These are phyloP conservation scores for Meteorus colon DNA, from an alignment of 2,888 invertebrate genomes.

Conservation along the genomic window DNA sequence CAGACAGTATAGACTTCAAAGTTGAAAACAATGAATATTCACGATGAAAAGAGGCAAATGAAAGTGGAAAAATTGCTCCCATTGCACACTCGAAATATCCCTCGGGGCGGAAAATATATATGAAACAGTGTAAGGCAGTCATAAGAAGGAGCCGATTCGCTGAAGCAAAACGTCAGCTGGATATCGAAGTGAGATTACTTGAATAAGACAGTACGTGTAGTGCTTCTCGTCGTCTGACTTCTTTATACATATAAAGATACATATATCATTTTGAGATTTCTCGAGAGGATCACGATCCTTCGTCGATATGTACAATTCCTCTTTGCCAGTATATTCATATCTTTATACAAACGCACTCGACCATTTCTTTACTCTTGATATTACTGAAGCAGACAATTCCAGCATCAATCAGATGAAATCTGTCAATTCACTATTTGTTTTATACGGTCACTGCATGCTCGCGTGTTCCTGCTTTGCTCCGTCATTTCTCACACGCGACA, in stretches of 20 bases:
- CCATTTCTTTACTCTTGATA: constrained; percentile 3
- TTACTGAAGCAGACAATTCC: neutral
- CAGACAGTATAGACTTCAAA: neutral
- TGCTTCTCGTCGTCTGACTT: constrained; percentile 22
- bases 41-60: neutral
- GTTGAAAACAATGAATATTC: constrained; percentile 4
- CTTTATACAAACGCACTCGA: constrained; percentile 25
- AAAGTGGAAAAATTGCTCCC: constrained; percentile 23
- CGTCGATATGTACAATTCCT: constrained; percentile 6
- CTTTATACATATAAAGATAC: neutral
- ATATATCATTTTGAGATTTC: constrained; percentile 10
- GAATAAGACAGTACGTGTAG: constrained; percentile 38
- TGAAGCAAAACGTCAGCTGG: constrained; percentile 48
- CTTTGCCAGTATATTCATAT: constrained; percentile 26
- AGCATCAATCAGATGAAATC: neutral
- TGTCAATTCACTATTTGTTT: constrained; percentile 31
- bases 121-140: constrained; percentile 38
- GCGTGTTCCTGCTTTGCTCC: constrained; percentile 41
- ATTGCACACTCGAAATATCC: constrained; percentile 24
- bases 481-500: constrained; percentile 37
- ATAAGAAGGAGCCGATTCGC: constrained; percentile 24
- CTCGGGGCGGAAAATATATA: constrained; percentile 38
- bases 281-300: constrained; percentile 23
- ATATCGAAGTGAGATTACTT: constrained; percentile 49
- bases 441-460: constrained; percentile 44